Evolutionary conservation across 1,140 invertebrate species (phyloP), one percentile per base, ranked within the genome.

Genomic region (Drosophila kikkawai): DNA sequence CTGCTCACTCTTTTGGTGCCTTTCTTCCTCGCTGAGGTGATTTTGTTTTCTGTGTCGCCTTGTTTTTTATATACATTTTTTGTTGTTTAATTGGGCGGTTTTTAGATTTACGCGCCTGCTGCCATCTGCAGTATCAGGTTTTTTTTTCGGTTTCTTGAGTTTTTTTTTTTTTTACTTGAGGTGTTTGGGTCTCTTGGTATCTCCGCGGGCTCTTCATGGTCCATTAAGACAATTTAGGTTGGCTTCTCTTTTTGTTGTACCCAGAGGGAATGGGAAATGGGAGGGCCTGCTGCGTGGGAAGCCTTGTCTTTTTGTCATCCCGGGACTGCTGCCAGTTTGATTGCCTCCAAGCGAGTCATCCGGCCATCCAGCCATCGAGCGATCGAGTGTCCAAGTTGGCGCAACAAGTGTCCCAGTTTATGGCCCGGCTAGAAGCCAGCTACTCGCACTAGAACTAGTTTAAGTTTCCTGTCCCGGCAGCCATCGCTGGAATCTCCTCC

Each of bases 341-440:
- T 76, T 83, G 75, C 59, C 45, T 56, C 53, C 41, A 47, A 47
- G 64, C 64, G 5, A 67, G 42, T 29, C 61, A 37, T 26, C n/a
- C 32, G 34, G 41, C 34, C 60, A 61, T 56, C 36, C 44, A 70
- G 65, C 47, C 60, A 55, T 55, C 63, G 17, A 53, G 26, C 60
- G 7, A 63, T 73, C 37, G 29, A 44, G 66, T 76, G 68, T 79
- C 68, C 75, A 86, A 79, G 60, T 84, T 70, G 84, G 45, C 64
- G 78, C 85, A 88, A 88, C 84, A 88, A 88, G 85, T 88, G 85
- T 88, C 85, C 85, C 85, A 88, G 63, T 88, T 87, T 84, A 80
- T 84, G 74, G 76, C 64, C 45, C 48, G 55, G 55, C 50, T 59
- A 48, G 59, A 71, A 79, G 75, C 55, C 58, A 73, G 68, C 50